Conservation (phyloP, 2,113 vertebrate species). For the Forbesichthys agassizii region DNA sequence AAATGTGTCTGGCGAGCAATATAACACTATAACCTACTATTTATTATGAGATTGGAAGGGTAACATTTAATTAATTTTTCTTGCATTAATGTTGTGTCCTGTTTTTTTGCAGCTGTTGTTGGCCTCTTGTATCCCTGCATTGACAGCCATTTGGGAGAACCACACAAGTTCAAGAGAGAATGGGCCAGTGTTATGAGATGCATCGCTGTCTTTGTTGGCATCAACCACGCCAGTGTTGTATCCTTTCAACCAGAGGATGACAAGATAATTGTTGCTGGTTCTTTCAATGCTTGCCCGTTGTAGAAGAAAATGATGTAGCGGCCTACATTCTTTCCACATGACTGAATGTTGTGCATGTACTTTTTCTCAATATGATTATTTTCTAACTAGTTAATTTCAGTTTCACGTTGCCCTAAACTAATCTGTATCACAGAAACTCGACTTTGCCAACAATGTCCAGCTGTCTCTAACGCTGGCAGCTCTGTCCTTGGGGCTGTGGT, state of each 20-base stretch:
- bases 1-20: too few relatives aligned
- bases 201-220: conserved; percentile 96
- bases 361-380: conserved; percentile 41
- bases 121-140: conserved; percentile 97
- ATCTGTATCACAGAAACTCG: conserved; percentile 85
- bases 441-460: conserved; percentile 96
- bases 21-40: too few relatives aligned
- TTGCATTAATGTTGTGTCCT: neutral
- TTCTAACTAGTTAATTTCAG: neutral
- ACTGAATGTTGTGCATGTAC: neutral
- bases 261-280: too few relatives aligned
- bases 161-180: conserved; percentile 97
- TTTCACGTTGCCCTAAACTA: conserved; percentile 53
- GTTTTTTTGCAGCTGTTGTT: conserved; percentile 82
- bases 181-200: conserved; percentile 99
- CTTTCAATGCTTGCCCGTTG: too few relatives aligned
- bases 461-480: conserved; percentile 93
- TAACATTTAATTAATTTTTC: too few relatives aligned
- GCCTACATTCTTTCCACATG: too few relatives aligned
- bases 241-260: conserved; percentile 73
- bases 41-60: neutral
- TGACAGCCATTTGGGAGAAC: conserved; percentile 92
- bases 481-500: conserved; percentile 94
- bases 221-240: conserved; percentile 98
- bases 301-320: too few relatives aligned